These are phyloP conservation scores for Trichacis sp. DNA, from an alignment of 2,888 invertebrate species.

Conservation along the genomic window DNA sequence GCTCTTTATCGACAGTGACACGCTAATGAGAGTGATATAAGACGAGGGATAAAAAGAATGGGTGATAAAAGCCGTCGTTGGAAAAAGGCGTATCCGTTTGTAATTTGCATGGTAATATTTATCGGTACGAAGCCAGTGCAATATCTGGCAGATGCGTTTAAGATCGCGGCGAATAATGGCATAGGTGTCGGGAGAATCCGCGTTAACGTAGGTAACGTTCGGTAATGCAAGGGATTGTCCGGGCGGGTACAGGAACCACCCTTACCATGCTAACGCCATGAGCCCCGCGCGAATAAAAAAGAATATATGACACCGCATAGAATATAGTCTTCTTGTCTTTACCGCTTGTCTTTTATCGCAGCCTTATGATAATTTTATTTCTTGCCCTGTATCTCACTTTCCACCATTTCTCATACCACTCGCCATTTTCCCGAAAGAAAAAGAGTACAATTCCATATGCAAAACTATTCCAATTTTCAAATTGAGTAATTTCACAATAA, in stretches of 20 bases:
- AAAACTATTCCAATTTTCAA: no score
- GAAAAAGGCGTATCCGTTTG: slow-evolving; percentile 59
- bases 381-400: slow-evolving; percentile 15
- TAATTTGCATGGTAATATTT: slow-evolving; percentile 67
- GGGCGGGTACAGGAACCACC: slow-evolving; percentile 48
- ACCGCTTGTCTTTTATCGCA: slow-evolving; percentile 55
- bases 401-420: not conserved
- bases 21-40: slow-evolving; percentile 23
- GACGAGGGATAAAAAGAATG: slow-evolving; percentile 20
- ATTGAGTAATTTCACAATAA: no score
- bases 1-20: no score
- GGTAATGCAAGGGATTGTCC: slow-evolving; percentile 43
- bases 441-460: no score
- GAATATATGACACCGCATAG: slow-evolving; percentile 54
- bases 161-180: slow-evolving; percentile 60
- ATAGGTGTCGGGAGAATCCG: slow-evolving; percentile 45
- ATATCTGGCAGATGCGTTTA: slow-evolving; percentile 66
- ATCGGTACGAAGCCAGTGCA: slow-evolving; percentile 54
- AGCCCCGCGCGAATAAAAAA: slow-evolving; percentile 42
- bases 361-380: slow-evolving; percentile 60
- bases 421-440: no score
- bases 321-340: slow-evolving; percentile 56
- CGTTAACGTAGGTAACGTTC: slow-evolving; percentile 45
- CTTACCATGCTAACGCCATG: slow-evolving; percentile 55
- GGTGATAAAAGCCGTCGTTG: slow-evolving; percentile 36